Evolutionary conservation across 2,797 vertebrate species (phyloP).

Genomic region (Pseudomugil gertrudae): DNA sequence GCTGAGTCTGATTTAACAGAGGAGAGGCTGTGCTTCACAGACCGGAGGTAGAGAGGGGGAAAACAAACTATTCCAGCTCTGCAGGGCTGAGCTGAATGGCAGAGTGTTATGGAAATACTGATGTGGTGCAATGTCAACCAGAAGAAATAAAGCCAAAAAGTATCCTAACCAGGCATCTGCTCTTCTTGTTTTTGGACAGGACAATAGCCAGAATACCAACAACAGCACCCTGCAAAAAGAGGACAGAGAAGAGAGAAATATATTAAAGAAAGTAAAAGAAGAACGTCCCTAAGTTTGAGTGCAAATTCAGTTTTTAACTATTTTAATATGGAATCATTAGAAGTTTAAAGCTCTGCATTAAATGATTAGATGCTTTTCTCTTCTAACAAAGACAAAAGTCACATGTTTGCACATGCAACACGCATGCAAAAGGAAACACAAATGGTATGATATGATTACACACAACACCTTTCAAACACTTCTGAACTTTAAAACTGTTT

Average conservation of each 20-base stretch:
- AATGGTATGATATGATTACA: neutral
- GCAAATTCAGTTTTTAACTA: too few species aligned
- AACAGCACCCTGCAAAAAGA: conserved; percentile 73
- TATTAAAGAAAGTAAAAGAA: neutral
- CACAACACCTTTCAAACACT: neutral
- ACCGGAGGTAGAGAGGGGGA: neutral
- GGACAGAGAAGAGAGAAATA: conserved; percentile 13
- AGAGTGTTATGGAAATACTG: neutral
- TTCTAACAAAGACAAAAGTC: neutral
- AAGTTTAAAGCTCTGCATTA: neutral
- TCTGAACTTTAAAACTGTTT: neutral
- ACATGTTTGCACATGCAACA: neutral
- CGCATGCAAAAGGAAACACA: neutral
- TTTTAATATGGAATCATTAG: too few species aligned
- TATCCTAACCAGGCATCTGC: conserved; percentile 75
- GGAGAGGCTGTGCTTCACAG: neutral
- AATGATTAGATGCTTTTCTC: neutral
- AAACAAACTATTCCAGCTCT: conserved; percentile 1
- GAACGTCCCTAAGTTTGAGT: too few species aligned
- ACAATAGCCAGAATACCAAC: conserved; percentile 79
- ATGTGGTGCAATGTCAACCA: neutral
- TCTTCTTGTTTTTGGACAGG: conserved; percentile 79
- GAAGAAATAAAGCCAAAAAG: neutral
- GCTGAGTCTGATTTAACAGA: conserved; percentile 54
- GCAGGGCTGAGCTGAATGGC: conserved; percentile 10